Evolutionary conservation across 2,888 invertebrate species (phyloP).

Genomic region (Aelia acuminata): DNA sequence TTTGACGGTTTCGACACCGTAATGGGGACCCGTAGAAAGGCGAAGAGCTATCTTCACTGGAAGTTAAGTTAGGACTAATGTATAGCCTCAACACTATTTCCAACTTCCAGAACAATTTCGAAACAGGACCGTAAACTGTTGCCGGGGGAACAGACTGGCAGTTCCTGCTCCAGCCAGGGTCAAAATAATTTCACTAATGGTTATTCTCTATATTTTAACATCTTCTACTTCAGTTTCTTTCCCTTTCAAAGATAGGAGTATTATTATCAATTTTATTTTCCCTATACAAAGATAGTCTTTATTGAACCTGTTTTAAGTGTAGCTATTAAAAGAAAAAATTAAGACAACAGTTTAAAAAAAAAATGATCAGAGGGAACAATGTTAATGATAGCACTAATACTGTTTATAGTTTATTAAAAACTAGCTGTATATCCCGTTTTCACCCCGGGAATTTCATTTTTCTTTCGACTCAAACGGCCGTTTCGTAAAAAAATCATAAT

Average conservation of each 20-base stretch:
- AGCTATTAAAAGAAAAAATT: neutral
- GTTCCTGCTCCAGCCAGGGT: constrained; percentile 29
- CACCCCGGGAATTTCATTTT: too few relatives aligned
- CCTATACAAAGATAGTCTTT: neutral
- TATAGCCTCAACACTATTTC: constrained; percentile 18
- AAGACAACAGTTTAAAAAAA: neutral
- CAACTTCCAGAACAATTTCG: constrained; percentile 32
- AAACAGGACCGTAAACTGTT: constrained; percentile 39
- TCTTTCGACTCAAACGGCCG: too few relatives aligned
- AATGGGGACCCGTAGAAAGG: constrained; percentile 29
- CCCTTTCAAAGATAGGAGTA: neutral
- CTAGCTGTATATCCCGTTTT: too few relatives aligned
- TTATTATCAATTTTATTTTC: too few relatives aligned
- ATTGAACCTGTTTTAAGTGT: neutral
- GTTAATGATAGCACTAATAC: too few relatives aligned
- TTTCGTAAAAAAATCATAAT: too few relatives aligned
- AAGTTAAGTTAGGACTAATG: neutral
- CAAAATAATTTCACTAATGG: constrained; percentile 21
- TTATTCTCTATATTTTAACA: constrained; percentile 36
- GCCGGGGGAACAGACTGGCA: neutral
- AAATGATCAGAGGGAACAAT: too few relatives aligned
- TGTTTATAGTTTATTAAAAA: too few relatives aligned
- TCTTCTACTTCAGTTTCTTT: neutral
- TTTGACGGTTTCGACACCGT: constrained; percentile 10
- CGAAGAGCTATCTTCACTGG: neutral